A percentile compares a stretch with the other conserved stretches of the same genome.
Conservation (phyloP, 2,888 invertebrate species). For the Acanthosoma haemorrhoidale region DNA sequence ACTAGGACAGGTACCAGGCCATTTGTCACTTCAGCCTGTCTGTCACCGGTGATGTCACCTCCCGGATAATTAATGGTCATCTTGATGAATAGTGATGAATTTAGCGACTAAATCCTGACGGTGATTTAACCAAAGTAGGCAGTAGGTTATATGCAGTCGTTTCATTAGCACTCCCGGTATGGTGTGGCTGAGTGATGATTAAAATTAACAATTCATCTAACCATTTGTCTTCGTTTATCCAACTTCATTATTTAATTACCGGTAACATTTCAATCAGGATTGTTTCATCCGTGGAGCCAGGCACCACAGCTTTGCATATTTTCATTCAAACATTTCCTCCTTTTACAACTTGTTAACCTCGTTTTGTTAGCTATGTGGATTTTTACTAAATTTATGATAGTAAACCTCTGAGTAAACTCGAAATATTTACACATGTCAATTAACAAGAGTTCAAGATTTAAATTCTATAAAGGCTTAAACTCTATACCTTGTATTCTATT, state of each 20-base stretch:
- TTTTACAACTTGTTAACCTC: too few species aligned
- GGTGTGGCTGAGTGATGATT: neutral
- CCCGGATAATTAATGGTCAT: neutral
- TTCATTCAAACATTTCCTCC: too few species aligned
- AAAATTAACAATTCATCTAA: neutral
- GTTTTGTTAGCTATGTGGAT: too few species aligned
- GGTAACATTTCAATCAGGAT: conserved; percentile 2
- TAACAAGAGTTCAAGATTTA: too few species aligned
- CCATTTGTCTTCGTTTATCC: neutral
- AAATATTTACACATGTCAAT: too few species aligned
- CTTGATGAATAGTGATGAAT: neutral
- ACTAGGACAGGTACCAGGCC: too few species aligned
- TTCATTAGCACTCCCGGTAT: neutral
- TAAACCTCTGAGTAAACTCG: too few species aligned
- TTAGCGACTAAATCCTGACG: neutral
- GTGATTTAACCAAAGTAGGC: conserved; percentile 4
- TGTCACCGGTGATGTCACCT: neutral
- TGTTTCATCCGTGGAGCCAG: too few species aligned
- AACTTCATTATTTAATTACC: conserved; percentile 1
- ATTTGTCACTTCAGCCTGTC: neutral
- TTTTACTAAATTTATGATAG: too few species aligned
- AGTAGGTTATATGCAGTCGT: neutral
- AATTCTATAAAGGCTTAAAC: too few species aligned
- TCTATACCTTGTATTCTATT: too few species aligned
- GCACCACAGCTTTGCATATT: too few species aligned